A percentile compares a stretch with the other conserved stretches of the same genome.
These are phyloP conservation scores for Muschampia plurimacula DNA, from an alignment of 2,888 invertebrate genomes.

Conservation along the genomic window DNA sequence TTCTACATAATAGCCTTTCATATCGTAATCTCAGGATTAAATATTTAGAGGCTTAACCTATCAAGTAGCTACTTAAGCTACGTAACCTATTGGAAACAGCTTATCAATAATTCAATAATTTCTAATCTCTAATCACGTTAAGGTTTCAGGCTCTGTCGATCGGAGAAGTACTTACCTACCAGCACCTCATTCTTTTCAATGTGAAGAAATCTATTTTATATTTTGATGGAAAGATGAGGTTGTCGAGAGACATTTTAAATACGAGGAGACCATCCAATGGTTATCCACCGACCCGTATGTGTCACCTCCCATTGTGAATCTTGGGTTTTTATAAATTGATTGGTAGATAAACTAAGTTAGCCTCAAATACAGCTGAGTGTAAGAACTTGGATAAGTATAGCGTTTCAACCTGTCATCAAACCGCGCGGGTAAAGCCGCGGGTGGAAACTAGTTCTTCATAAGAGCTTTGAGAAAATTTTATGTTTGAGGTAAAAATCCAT, in stretches of 20 bases:
- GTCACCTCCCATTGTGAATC: not conserved
- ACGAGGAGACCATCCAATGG: no score
- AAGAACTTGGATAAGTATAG: constrained; percentile 30
- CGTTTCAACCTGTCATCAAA: constrained; percentile 22
- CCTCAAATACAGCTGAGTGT: constrained; percentile 32
- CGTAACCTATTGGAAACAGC: not conserved
- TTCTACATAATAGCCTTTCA: constrained; percentile 33
- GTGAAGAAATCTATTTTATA: not conserved
- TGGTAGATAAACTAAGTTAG: constrained; percentile 15
- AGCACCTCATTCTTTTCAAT: not conserved
- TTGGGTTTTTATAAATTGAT: not conserved
- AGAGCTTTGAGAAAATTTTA: no score
- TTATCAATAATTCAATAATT: not conserved
- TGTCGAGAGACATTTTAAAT: no score
- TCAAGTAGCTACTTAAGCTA: constrained; percentile 38
- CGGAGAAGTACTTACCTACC: not conserved
- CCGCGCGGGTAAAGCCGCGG: no score
- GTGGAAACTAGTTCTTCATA: no score
- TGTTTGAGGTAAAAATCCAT: no score
- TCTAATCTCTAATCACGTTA: not conserved
- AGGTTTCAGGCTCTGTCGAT: not conserved
- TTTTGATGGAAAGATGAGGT: not conserved
- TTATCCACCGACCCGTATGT: no score
- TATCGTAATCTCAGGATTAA: constrained; percentile 38
- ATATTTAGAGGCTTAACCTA: constrained; percentile 43